Evolutionary conservation across 2,113 vertebrate species (phyloP), one percentile per base, ranked within the genome.

Genomic region (Vulpes vulpes): DNA sequence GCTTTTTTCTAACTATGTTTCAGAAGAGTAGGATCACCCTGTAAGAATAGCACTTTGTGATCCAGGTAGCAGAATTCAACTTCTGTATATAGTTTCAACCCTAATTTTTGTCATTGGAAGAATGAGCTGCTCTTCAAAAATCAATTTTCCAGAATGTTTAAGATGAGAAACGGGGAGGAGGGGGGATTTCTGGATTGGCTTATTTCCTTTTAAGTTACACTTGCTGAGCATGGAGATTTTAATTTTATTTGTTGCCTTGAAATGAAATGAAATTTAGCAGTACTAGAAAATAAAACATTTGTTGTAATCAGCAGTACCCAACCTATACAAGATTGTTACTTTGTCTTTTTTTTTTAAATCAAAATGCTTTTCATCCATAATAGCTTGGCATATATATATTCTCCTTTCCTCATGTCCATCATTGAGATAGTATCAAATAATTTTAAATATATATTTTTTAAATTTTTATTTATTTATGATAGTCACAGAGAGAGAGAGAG

Each of bases 221-320:
- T 86, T 97, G 4, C 8, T 91, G 38, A 15, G 96, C 62, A 4
- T n/a, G 22, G 91, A 85, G 4, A 5, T 12, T 69, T 94, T 91
- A 79, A 84, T 88, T 97, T 92, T 93, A 55, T 59, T 91, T 84
- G 55, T 89, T 96, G 32, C 27, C 17, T 97, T 38, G 59, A 20
- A 80, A 11, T 60, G 25, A 91, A 95, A 93, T 8, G 53, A 81
- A 78, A 49, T 60, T 96, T 73, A 74, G 71, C 71, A 43, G 22
- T 74, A 74, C 35, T 43, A 57, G 20, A 7, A 38, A 82, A 15
- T n/a, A 82, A 59, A 85, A 65, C 14, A 32, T 85, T 57, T 55
- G 51, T 49, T 76, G 3, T 81, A n/a, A 67, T 93, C 32, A 76
- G 27, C n/a, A 73, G 20, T 91, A 93, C 67, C 2, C n/a, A 93